A percentile compares a stretch with the other conserved stretches of the same genome.
phyloP scores from a whole-genome alignment of 2,888 invertebrate species.

The Patella caerulea region DNA sequence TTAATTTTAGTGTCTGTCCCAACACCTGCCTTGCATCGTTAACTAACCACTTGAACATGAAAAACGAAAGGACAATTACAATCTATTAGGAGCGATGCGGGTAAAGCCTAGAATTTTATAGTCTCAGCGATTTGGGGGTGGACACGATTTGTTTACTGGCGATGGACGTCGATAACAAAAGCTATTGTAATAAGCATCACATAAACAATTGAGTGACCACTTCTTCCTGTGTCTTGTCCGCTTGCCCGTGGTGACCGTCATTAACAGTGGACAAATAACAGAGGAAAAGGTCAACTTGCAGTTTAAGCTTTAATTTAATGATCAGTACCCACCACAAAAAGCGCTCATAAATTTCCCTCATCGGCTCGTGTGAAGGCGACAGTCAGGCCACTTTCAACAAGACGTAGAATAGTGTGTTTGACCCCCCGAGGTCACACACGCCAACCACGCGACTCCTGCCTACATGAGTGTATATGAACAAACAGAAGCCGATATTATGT shows the following conservation, averaged over 20 bases:
- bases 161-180: too few relatives aligned
- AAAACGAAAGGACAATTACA: background rate
- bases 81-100: constrained; percentile 2
- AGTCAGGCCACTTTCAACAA: background rate
- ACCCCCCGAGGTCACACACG: background rate
- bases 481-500: background rate
- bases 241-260: background rate
- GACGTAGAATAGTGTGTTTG: background rate
- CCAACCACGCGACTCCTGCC: background rate
- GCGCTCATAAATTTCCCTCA: background rate
- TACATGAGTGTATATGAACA: background rate
- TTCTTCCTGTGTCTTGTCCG: too few relatives aligned
- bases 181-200: too few relatives aligned
- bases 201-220: too few relatives aligned
- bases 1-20: too few relatives aligned
- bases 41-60: constrained; percentile 1
- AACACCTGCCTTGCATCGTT: background rate
- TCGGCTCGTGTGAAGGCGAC: constrained; percentile 10
- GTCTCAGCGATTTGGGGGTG: too few relatives aligned
- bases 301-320: constrained; percentile 9
- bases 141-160: too few relatives aligned
- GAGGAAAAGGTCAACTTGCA: constrained; percentile 2
- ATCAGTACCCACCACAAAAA: background rate
- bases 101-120: background rate
- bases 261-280: constrained; percentile 1